Conservation (phyloP, 1,140 invertebrate species). For the Drepana arcuata region DNA sequence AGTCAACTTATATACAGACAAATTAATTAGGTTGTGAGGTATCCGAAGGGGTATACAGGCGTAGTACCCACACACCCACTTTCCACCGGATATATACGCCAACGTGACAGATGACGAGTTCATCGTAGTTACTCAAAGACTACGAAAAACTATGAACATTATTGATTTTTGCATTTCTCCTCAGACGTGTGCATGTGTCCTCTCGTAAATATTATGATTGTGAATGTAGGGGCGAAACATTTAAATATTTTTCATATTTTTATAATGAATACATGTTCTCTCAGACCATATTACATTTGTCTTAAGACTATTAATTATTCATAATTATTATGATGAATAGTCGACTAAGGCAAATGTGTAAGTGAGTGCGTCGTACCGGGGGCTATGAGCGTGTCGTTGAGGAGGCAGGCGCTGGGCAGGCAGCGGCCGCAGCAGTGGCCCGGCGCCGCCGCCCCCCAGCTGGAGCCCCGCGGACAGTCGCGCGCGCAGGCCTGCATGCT, state of each 20-base stretch:
- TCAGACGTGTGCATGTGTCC: too few relatives aligned
- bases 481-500: slow-evolving; percentile 70
- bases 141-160: too few relatives aligned
- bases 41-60: not conserved
- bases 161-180: too few relatives aligned
- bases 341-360: not conserved
- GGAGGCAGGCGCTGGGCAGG: slow-evolving; percentile 75
- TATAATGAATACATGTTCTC: not conserved
- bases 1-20: not conserved
- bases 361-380: slow-evolving; percentile 30
- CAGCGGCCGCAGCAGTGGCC: slow-evolving; percentile 81
- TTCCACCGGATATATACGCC: too few relatives aligned
- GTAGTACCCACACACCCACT: too few relatives aligned
- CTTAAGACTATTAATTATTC: not conserved
- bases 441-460: slow-evolving; percentile 62
- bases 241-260: too few relatives aligned
- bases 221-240: too few relatives aligned
- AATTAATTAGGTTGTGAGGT: not conserved
- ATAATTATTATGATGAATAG: not conserved
- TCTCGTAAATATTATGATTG: too few relatives aligned
- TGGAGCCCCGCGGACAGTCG: slow-evolving; percentile 74
- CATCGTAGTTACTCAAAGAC: too few relatives aligned
- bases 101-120: too few relatives aligned
- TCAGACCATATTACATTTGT: not conserved
- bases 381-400: slow-evolving; percentile 72